Evolutionary conservation across 1,140 invertebrate species (phyloP), one percentile per base, ranked within the genome.

Genomic region (Mactra quadrangularis): DNA sequence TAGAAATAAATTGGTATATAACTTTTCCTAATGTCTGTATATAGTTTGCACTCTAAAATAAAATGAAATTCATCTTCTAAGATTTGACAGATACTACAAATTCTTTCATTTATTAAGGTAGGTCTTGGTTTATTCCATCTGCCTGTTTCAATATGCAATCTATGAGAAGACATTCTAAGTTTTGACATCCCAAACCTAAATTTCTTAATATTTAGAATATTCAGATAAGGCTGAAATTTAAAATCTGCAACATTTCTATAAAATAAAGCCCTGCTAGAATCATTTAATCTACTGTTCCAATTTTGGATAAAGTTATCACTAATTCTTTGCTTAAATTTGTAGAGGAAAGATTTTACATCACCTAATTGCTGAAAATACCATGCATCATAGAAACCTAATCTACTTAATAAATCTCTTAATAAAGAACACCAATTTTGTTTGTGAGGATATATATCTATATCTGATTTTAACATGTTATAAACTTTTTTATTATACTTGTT

Each of bases 61-160:
- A 62, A 62, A 59, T 59, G 55, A 29, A 29, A 59, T 59, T 59
- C 55, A 29, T 59, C 55, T 59, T 59, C 55, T 59, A 59, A 59
- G 19, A 59, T 59, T 59, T 15, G 15, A 59, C 7, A 6, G 27
- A 29, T 59, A 31, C 55, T 59, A 27, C 62, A 66, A 19, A 41
- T 33, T 66, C 33, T n/a, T 38, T 66, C 53, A 11, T 55, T 25
- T 13, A 55, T 6, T 17, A 22, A 22, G 25, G 25, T 31, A 38
- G 19, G 17, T 38, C 15, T 29, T 59, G 59, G 31, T 35, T 62
- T 62, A 19, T 31, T 62, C 59, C 33, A 62, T 62, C 13, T 7
- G n/a, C 13, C 59, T n/a, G 13, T 62, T 62, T 66, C 29, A 33
- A 66, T 31, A 66, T n/a, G n/a, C 35, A 66, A 66, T 35, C 33